Base-by-base conservation (phyloP, 2,888 invertebrate genomes). In the Fragum sueziense region DNA sequence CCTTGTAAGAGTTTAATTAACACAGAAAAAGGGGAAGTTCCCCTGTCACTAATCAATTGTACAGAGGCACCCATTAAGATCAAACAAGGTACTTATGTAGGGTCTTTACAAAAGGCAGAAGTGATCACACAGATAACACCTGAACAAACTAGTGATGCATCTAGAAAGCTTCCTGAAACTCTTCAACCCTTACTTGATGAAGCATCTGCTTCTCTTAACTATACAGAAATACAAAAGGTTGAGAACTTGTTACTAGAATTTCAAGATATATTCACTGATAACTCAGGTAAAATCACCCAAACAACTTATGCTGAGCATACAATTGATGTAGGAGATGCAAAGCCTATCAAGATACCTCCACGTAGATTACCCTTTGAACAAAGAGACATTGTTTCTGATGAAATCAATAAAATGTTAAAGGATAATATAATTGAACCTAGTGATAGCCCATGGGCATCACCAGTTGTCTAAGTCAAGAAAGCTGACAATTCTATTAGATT, bases 131-230 rank as follows among this genome's bases (percentile, higher is more conserved):
- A 29, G 17, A 25, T 59, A 14, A 27, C 25, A 29, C 29, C 9
- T 29, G 14, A 29, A 9, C 59, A 9, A 17, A 29, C 9, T 17
- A 11, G 20, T 17, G 11, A 27, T 29, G 9, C 31, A 59, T 17
- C 7, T 59, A 59, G 0, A 29, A 54, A 54, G 54, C 59, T 59
- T 17, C 31, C 59, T 20, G 29, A 29, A 29, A 1, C 27, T 59
- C 59, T 59, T 59, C 59, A 59, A 59, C 59, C 59, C 7, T 59
- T 59, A 59, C 7, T 59, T 59, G 59, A 59, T 6, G 59, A 59
- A 59, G 59, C 59, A 27, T 59, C 59, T 27, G 17, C 59, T 59
- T 59, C 25, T 29, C 31, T 59, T 25, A 29, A 59, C 31, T 11
- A 7, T 59, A 14, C 27, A 59, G 29, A 59, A 29, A 59, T 1